Conservation (phyloP, 2,888 invertebrate genomes). For the Ditylenchus weischeri region DNA sequence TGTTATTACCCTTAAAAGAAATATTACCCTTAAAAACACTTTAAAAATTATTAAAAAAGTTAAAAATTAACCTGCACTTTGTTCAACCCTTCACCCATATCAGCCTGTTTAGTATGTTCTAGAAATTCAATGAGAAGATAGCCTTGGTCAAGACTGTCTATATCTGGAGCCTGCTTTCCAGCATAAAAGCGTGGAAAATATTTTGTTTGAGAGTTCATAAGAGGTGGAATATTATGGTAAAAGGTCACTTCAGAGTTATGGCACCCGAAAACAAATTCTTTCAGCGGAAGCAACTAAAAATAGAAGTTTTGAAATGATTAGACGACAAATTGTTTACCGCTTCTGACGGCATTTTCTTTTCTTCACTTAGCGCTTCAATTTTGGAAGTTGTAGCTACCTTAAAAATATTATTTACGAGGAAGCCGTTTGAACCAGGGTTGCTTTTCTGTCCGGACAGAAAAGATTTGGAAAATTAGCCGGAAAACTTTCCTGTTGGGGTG, state of each 20-base stretch:
- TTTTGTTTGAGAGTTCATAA: neutral
- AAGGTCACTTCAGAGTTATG: conserved; percentile 2
- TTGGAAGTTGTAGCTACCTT: too few relatives aligned
- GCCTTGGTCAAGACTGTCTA: neutral
- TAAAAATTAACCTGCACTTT: neutral
- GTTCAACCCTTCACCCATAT: neutral
- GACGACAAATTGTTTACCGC: neutral
- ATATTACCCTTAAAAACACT: too few relatives aligned
- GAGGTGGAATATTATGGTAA: neutral
- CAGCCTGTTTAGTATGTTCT: neutral
- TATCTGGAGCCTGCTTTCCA: neutral
- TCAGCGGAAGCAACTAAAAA: neutral
- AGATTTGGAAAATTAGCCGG: too few relatives aligned
- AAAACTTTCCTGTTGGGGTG: too few relatives aligned
- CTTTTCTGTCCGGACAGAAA: too few relatives aligned
- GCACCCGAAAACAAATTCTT: neutral
- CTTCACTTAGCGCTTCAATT: too few relatives aligned
- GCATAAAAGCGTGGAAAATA: neutral
- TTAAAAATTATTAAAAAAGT: too few relatives aligned
- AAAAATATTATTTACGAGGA: too few relatives aligned
- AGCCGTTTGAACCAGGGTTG: too few relatives aligned
- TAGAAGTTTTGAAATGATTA: too few relatives aligned
- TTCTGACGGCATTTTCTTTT: neutral
- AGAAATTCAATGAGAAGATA: neutral
- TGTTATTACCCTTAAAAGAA: neutral